phyloP scores from a whole-genome alignment of 2,797 vertebrate species.

The Channa striata region DNA sequence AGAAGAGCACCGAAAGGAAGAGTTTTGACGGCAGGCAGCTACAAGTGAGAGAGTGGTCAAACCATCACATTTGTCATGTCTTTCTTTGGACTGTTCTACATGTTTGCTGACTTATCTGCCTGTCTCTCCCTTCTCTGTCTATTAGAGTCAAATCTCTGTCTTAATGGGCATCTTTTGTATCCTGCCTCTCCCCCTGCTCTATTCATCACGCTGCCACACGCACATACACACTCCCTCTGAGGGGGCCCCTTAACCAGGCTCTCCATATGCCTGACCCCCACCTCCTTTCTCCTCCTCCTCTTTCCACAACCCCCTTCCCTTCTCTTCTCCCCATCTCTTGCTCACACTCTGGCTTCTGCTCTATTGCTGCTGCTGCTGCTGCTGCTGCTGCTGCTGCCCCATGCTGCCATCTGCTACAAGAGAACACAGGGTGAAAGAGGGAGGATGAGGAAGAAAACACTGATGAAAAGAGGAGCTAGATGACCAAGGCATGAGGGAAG shows the following conservation, averaged over 20 bases:
- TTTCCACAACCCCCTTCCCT: slow-evolving; percentile 90
- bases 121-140: slow-evolving; percentile 72
- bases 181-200: slow-evolving; percentile 73
- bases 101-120: slow-evolving; percentile 68
- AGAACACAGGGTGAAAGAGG: slow-evolving; percentile 84
- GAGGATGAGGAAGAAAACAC: slow-evolving; percentile 75
- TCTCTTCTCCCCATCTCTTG: slow-evolving; percentile 80
- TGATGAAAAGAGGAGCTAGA: slow-evolving; percentile 70
- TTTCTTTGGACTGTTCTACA: slow-evolving; percentile 56
- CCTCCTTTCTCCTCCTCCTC: slow-evolving; percentile 90
- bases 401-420: slow-evolving; percentile 96
- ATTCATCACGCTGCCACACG: slow-evolving; percentile 76
- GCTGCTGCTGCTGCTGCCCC: slow-evolving; percentile 81
- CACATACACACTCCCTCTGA: slow-evolving; percentile 81
- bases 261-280: slow-evolving; percentile 95
- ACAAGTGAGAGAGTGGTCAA: slow-evolving; percentile 30
- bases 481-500: slow-evolving; percentile 59
- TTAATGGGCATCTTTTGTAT: slow-evolving; percentile 88
- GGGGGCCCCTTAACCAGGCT: slow-evolving; percentile 99
- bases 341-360: slow-evolving; percentile 95
- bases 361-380: slow-evolving; percentile 77
- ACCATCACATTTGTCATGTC: slow-evolving; percentile 42
- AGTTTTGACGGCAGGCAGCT: slow-evolving; percentile 10
- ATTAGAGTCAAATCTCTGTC: slow-evolving; percentile 86
- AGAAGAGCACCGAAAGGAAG: neutral